These are phyloP conservation scores for Rhopalosiphum nymphaeae DNA, from an alignment of 2,888 invertebrate genomes.

Conservation along the genomic window DNA sequence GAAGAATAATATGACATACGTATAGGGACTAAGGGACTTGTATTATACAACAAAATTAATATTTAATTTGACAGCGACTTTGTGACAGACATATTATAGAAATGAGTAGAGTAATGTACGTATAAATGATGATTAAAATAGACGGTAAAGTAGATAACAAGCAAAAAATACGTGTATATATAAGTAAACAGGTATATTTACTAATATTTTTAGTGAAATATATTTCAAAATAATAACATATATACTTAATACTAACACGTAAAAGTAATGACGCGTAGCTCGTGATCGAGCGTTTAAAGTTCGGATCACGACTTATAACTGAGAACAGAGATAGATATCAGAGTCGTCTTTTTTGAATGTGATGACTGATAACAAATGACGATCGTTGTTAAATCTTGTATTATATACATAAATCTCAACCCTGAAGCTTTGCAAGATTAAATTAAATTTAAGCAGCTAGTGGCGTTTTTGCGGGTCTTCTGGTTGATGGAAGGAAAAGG, in stretches of 20 bases:
- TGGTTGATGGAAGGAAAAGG: neutral
- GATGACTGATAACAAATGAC: neutral
- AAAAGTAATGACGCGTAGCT: neutral
- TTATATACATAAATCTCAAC: neutral
- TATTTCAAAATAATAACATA: neutral
- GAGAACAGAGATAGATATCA: neutral
- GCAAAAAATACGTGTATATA: neutral
- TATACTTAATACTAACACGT: neutral
- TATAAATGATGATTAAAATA: neutral
- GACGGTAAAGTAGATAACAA: neutral
- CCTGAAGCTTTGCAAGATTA: neutral
- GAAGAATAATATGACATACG: neutral
- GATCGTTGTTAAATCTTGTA: neutral
- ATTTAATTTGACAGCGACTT: constrained; percentile 9
- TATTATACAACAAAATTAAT: neutral
- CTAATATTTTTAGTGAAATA: neutral
- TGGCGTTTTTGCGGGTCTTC: neutral
- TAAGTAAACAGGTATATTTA: neutral
- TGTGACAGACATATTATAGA: neutral
- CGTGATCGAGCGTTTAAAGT: neutral
- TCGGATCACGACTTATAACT: neutral
- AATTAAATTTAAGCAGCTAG: neutral
- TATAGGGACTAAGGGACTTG: neutral
- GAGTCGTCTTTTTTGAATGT: neutral
- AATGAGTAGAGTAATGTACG: neutral